These are phyloP conservation scores for Protophormia terraenovae DNA, from an alignment of 2,888 invertebrate species.

Conservation along the genomic window DNA sequence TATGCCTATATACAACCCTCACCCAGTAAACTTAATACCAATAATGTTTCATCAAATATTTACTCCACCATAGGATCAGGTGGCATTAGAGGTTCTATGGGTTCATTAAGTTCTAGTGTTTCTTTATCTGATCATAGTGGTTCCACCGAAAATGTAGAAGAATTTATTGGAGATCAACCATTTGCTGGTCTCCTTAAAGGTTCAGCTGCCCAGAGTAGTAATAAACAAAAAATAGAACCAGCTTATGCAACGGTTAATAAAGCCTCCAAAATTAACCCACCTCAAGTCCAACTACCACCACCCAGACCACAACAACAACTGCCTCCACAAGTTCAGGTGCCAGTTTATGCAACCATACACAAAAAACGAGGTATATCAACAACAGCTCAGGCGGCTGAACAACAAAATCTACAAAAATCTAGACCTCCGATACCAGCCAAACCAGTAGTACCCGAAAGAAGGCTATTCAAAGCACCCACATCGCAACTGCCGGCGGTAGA, in stretches of 20 bases:
- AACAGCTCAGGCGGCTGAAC: constrained; percentile 58
- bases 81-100: constrained; percentile 81
- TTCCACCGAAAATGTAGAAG: constrained; percentile 91
- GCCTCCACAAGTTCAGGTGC: constrained; percentile 55
- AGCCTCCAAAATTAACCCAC: constrained; percentile 62
- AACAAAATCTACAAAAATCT: constrained; percentile 63
- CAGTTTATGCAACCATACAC: constrained; percentile 64
- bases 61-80: constrained; percentile 72
- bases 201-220: constrained; percentile 85
- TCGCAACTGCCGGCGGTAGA: constrained; percentile 39
- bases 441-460: constrained; percentile 74
- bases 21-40: constrained; percentile 51
- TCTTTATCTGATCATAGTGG: constrained; percentile 88
- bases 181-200: constrained; percentile 93
- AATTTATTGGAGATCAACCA: constrained; percentile 92
- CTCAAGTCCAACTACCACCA: constrained; percentile 65
- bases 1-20: constrained; percentile 72
- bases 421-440: constrained; percentile 76
- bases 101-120: constrained; percentile 88
- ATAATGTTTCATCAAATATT: constrained; percentile 82
- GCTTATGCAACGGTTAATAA: constrained; percentile 65
- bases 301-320: constrained; percentile 65
- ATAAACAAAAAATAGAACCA: constrained; percentile 79
- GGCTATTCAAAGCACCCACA: constrained; percentile 71
- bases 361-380: constrained; percentile 64